These are phyloP conservation scores for Chironomus riparius DNA, from an alignment of 2,888 invertebrate species.

Conservation along the genomic window DNA sequence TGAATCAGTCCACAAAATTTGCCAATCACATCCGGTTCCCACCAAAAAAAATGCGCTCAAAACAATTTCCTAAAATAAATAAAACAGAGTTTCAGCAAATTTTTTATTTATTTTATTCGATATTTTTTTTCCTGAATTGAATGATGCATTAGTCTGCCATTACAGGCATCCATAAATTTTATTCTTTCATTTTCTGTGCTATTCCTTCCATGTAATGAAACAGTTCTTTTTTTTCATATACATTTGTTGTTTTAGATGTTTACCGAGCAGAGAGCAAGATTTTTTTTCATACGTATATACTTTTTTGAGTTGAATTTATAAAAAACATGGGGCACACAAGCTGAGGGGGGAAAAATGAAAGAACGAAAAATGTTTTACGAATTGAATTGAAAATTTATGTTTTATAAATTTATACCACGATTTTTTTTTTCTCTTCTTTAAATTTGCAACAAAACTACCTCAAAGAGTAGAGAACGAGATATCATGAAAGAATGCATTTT, in stretches of 20 bases:
- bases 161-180: conserved; percentile 11
- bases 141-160: conserved; percentile 9
- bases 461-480: neutral
- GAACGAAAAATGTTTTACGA: conserved; percentile 19
- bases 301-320: neutral
- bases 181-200: neutral
- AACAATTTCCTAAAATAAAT: too few species aligned
- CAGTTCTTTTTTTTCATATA: conserved; percentile 12
- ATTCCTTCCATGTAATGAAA: neutral
- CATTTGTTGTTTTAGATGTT: conserved; percentile 24
- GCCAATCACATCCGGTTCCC: neutral
- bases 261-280: conserved; percentile 19
- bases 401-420: conserved; percentile 16
- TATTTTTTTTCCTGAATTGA: neutral
- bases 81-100: too few species aligned
- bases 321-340: neutral
- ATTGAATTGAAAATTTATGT: conserved; percentile 27
- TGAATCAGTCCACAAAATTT: neutral
- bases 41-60: too few species aligned
- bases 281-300: neutral
- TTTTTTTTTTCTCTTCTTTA: neutral
- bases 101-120: too few species aligned
- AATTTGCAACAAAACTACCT: neutral
- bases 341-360: neutral
- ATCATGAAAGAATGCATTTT: neutral